These are phyloP conservation scores for Tenodera sinensis DNA, from an alignment of 2,888 invertebrate genomes.

Conservation along the genomic window DNA sequence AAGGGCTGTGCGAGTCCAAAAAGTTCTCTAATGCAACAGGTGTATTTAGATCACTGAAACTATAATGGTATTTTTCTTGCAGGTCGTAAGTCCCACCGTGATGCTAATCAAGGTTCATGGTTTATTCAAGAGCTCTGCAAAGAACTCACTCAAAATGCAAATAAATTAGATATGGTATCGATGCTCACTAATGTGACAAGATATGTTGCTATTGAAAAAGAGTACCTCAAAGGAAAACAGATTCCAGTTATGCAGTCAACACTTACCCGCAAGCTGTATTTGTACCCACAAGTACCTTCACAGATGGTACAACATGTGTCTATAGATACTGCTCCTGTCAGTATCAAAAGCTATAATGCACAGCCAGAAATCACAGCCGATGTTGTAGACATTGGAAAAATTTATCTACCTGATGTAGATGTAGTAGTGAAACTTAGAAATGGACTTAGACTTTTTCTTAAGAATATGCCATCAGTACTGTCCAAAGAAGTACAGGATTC, in stretches of 20 bases:
- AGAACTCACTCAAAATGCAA: slow-evolving; percentile 39
- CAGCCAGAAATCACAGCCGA: too few relatives aligned
- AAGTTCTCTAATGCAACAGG: too few relatives aligned
- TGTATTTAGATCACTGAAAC: too few relatives aligned
- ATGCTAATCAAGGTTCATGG: slow-evolving; percentile 49
- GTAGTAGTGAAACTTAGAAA: neutral
- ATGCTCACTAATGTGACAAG: slow-evolving; percentile 24
- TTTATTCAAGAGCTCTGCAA: slow-evolving; percentile 49
- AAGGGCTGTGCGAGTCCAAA: too few relatives aligned
- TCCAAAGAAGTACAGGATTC: neutral
- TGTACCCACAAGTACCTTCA: neutral
- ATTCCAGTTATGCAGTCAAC: slow-evolving; percentile 20
- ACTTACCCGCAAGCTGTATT: slow-evolving; percentile 5
- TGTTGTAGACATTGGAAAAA: neutral
- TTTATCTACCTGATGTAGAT: neutral
- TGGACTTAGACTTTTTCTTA: neutral
- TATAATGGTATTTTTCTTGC: neutral
- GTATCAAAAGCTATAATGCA: too few relatives aligned
- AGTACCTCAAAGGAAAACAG: neutral
- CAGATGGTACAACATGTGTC: neutral
- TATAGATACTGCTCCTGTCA: neutral
- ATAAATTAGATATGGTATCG: neutral
- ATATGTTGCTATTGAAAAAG: slow-evolving; percentile 9
- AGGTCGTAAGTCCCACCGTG: slow-evolving; percentile 50
- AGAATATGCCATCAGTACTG: neutral